Evolutionary conservation across 2,888 invertebrate species (phyloP).

Genomic region (Spatulosminthurus flaviceps): DNA sequence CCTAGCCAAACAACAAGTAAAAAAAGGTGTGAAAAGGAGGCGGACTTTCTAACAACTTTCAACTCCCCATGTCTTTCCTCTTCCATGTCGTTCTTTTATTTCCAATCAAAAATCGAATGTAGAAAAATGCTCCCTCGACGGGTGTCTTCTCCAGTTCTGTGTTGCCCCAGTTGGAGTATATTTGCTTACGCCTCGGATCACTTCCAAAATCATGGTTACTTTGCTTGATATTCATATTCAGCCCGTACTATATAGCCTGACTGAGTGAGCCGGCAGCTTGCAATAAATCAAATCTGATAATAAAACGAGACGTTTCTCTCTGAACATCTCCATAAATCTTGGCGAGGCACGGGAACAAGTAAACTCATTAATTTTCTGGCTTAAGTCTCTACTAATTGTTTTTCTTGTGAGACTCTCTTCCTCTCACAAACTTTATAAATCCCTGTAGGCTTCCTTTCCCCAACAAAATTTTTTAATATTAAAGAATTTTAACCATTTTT

Average conservation of each 20-base stretch:
- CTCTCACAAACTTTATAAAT: slow-evolving; percentile 4
- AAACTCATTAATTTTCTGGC: slow-evolving; percentile 42
- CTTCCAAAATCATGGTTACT: too few relatives aligned
- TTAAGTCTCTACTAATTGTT: slow-evolving; percentile 33
- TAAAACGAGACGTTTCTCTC: slow-evolving; percentile 34
- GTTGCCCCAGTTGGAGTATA: too few relatives aligned
- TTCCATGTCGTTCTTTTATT: not conserved
- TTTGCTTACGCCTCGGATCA: too few relatives aligned
- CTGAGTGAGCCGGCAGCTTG: not conserved
- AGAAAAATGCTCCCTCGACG: not conserved
- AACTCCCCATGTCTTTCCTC: not conserved
- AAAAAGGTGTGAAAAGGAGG: slow-evolving; percentile 31
- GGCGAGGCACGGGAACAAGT: slow-evolving; percentile 1
- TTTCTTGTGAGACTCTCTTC: slow-evolving; percentile 21
- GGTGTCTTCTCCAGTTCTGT: too few relatives aligned
- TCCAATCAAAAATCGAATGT: not conserved
- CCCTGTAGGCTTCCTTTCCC: slow-evolving; percentile 8
- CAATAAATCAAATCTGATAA: slow-evolving; percentile 47
- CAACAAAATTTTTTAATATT: not conserved
- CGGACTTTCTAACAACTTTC: not conserved
- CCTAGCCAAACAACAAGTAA: not conserved
- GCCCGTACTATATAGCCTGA: too few relatives aligned
- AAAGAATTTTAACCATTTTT: too few relatives aligned
- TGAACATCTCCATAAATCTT: slow-evolving; percentile 47
- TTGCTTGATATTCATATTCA: not conserved